phyloP scores from a whole-genome alignment of 2,113 vertebrate genomes.

The Gallinago media region DNA sequence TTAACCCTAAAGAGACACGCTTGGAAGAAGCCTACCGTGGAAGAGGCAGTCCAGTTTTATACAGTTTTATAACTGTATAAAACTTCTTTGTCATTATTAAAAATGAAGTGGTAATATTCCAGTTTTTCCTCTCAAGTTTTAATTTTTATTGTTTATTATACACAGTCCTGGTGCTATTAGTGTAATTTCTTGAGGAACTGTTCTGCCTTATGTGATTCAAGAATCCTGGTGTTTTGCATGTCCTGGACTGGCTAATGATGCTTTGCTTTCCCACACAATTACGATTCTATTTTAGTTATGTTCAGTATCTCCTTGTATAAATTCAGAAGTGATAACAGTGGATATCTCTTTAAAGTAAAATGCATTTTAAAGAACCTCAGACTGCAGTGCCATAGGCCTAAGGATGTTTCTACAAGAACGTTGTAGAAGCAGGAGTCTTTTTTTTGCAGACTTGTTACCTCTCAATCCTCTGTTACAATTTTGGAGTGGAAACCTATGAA shows the following conservation, averaged over 20 bases:
- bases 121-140: neutral
- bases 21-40: neutral
- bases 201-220: neutral
- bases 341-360: neutral
- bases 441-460: constrained; percentile 85
- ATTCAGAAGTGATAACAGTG: neutral
- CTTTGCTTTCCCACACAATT: neutral
- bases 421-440: neutral
- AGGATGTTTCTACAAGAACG: neutral
- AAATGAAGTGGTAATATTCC: neutral
- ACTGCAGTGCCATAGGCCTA: neutral
- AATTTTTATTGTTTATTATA: neutral
- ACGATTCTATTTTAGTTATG: neutral
- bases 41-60: neutral
- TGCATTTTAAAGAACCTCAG: neutral
- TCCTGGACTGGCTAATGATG: neutral
- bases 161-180: neutral
- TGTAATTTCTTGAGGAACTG: neutral
- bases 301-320: neutral
- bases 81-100: neutral
- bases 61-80: neutral
- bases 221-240: neutral
- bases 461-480: constrained; percentile 91
- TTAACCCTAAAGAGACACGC: neutral
- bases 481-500: constrained; percentile 86